Conservation (phyloP, 2,888 invertebrate species). For the Drosophila hamatofila region DNA sequence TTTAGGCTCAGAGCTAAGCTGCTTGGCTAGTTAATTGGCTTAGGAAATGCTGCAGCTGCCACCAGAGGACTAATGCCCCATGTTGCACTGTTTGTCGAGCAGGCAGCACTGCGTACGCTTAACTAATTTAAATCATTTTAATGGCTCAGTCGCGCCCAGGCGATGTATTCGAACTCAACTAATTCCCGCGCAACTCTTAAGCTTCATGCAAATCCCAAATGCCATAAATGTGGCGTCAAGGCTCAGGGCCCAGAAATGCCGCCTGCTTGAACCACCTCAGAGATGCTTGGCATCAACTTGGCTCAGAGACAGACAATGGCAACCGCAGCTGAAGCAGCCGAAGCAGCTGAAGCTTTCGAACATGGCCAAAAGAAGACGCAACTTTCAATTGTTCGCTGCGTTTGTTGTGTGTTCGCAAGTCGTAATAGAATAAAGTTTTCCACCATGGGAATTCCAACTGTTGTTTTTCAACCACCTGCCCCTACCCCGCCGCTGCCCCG, state of each 20-base stretch:
- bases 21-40: constrained; percentile 35
- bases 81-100: constrained; percentile 2
- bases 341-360: constrained; percentile 4
- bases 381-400: constrained; percentile 72
- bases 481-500: background rate
- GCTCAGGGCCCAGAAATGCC: background rate
- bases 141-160: constrained; percentile 38
- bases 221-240: constrained; percentile 66
- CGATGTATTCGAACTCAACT: constrained; percentile 45
- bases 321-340: constrained; percentile 26
- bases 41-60: constrained; percentile 20
- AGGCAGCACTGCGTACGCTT: constrained; percentile 4
- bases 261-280: constrained; percentile 11
- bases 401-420: constrained; percentile 45
- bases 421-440: constrained; percentile 79
- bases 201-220: constrained; percentile 65
- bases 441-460: constrained; percentile 79
- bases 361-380: constrained; percentile 33
- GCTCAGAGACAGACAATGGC: constrained; percentile 49
- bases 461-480: constrained; percentile 75
- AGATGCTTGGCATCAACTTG: constrained; percentile 19
- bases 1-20: constrained; percentile 16
- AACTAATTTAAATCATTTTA: constrained; percentile 75
- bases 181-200: constrained; percentile 63
- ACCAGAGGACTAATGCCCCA: constrained; percentile 1